Base-by-base conservation (phyloP, 2,113 vertebrate species). In the Aplodontia rufa region DNA sequence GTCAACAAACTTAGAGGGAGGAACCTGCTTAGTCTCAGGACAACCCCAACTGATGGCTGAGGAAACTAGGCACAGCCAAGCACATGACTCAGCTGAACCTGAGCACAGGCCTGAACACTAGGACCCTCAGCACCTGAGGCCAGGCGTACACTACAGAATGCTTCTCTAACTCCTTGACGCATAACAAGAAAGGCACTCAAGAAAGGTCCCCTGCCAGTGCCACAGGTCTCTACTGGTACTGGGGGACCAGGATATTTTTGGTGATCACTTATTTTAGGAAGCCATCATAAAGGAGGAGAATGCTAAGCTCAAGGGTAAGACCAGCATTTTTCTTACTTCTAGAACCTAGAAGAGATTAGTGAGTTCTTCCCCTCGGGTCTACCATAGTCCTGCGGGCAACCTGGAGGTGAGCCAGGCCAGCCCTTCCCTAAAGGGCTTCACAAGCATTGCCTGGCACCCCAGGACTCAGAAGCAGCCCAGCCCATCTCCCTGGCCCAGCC, bases 391-490 rank as follows among this genome's bases (percentile, higher is more conserved):
- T 17, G n/a, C 62, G 58, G 47, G 72, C 62, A 35, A 37, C 11
- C 0, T 53, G 66, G 85, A 75, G 37, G 53, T 12, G 37, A 66
- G 49, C 53, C 22, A 49, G 74, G 24, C 6, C 51, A 78, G 75
- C 6, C 16, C 64, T 42, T 66, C 42, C 53, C 37, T 40, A 37
- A 16, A 58, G 55, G 55, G 55, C 55, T 51, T 14, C n/a, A n/a
- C n/a, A n/a, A n/a, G n/a, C n/a, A n/a, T n/a, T 3, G 42, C 0
- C 26, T 49, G 28, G 37, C 55, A n/a, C 0, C 1, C 26, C 2
- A 7, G 30, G n/a, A n/a, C 40, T 66, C 66, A 68, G n/a, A 55
- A 51, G 26, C 40, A 51, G 84, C 51, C 49, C 19, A 17, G n/a
- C 6, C 47, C 53, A 30, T n/a, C 69, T 8, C 42, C 78, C 35